Evolutionary conservation across 30 jellyfish, hydroid and myxozoan species (phyloP).

Genomic region (Euphysa ruthae): DNA sequence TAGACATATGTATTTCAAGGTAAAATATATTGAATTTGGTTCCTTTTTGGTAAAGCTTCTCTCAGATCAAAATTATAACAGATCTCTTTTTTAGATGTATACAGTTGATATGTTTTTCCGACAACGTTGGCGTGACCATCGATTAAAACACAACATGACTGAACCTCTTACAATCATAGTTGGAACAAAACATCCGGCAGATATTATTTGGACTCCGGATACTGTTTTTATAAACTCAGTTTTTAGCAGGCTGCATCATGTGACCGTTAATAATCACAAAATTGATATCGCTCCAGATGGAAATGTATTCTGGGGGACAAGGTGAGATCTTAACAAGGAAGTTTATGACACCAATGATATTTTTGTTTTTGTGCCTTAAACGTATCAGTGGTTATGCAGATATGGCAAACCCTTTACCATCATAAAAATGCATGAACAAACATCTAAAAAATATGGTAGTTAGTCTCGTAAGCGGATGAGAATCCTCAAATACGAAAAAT

Average conservation of each 20-base stretch:
- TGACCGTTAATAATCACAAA: conserved; percentile 77
- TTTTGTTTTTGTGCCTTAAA: background rate
- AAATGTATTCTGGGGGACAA: conserved; percentile 95
- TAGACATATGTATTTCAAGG: no score
- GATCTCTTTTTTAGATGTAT: conserved; percentile 33
- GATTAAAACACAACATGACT: conserved; percentile 44
- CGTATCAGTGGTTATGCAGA: no score
- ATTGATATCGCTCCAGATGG: conserved; percentile 85
- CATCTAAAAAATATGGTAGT: no score
- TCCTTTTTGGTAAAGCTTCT: no score
- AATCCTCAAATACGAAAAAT: no score
- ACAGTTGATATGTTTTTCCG: conserved; percentile 88
- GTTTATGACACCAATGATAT: no score
- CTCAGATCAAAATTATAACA: no score
- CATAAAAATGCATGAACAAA: no score
- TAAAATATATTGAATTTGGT: no score
- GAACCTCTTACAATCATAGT: conserved; percentile 40
- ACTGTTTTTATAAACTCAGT: conserved; percentile 86
- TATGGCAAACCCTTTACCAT: no score
- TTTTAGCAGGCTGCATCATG: conserved; percentile 77
- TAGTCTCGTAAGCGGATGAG: no score
- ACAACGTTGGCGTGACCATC: conserved; percentile 77
- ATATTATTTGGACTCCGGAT: conserved; percentile 93
- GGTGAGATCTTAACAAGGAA: no score
- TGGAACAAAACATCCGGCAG: conserved; percentile 65